Conservation (phyloP, 2,888 invertebrate species). For the Eupithecia tripunctaria region DNA sequence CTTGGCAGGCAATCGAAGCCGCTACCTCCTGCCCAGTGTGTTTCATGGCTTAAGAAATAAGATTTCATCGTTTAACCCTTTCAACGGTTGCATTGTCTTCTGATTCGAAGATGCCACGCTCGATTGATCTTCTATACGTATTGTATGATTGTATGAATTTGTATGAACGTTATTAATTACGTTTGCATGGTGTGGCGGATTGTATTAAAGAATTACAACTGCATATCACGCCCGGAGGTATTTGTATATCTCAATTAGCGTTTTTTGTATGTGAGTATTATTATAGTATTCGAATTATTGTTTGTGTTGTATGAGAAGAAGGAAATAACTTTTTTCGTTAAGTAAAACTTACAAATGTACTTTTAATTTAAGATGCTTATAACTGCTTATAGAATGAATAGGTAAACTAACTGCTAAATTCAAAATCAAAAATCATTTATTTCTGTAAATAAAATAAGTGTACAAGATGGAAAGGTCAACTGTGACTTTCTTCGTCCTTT, state of each 20-base stretch:
- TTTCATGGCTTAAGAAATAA: background rate
- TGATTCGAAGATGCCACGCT: constrained; percentile 50
- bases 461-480: too few relatives aligned
- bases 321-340: too few relatives aligned
- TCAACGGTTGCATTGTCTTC: background rate
- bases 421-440: too few relatives aligned
- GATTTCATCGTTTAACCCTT: constrained; percentile 13
- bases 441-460: too few relatives aligned
- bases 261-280: constrained; percentile 41
- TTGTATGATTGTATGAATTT: constrained; percentile 29
- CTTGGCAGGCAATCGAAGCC: too few relatives aligned
- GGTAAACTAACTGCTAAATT: too few relatives aligned
- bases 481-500: too few relatives aligned
- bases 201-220: constrained; percentile 37
- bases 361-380: too few relatives aligned
- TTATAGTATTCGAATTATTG: background rate
- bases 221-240: constrained; percentile 57
- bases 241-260: constrained; percentile 41
- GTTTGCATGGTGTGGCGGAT: constrained; percentile 54
- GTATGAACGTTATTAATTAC: constrained; percentile 56
- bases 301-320: background rate
- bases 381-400: too few relatives aligned
- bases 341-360: too few relatives aligned
- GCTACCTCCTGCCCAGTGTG: background rate
- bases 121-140: constrained; percentile 57